Conservation (phyloP, 2,888 invertebrate genomes). For the Ceratothoa steindachneri region DNA sequence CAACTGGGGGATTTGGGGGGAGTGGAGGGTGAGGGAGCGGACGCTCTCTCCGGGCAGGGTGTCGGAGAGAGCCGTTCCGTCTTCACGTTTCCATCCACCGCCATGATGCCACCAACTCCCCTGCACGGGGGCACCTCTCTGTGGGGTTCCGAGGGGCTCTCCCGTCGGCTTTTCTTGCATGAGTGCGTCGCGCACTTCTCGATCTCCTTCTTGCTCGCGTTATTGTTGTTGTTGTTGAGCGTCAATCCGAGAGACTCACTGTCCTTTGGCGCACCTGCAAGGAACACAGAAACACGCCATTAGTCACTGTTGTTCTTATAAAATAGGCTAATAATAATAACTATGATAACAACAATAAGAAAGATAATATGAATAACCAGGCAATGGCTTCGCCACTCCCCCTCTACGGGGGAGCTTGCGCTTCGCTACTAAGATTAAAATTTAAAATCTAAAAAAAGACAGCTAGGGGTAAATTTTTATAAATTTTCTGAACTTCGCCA, state of each 20-base stretch:
- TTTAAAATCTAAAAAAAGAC: too few relatives aligned
- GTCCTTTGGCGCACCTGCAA: not conserved
- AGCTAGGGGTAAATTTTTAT: too few relatives aligned
- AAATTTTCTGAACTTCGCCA: too few relatives aligned
- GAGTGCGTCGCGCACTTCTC: not conserved
- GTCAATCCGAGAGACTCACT: not conserved
- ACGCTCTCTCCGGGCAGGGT: not conserved
- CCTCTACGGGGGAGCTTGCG: too few relatives aligned
- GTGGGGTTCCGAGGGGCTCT: not conserved
- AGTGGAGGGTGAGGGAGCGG: constrained; percentile 31
- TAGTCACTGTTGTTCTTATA: too few relatives aligned
- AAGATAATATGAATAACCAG: too few relatives aligned
- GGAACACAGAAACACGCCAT: not conserved
- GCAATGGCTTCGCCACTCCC: too few relatives aligned
- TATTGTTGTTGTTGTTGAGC: not conserved
- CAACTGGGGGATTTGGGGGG: constrained; percentile 44
- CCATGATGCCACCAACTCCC: not conserved
- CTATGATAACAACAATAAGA: too few relatives aligned
- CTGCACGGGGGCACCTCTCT: not conserved
- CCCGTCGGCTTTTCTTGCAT: not conserved
- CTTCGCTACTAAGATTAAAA: too few relatives aligned
- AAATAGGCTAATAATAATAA: too few relatives aligned
- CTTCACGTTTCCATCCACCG: not conserved
- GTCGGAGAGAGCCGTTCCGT: constrained; percentile 2
- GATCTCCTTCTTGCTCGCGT: not conserved